phyloP scores from a whole-genome alignment of 2,113 vertebrate genomes.

The Candoia aspera region DNA sequence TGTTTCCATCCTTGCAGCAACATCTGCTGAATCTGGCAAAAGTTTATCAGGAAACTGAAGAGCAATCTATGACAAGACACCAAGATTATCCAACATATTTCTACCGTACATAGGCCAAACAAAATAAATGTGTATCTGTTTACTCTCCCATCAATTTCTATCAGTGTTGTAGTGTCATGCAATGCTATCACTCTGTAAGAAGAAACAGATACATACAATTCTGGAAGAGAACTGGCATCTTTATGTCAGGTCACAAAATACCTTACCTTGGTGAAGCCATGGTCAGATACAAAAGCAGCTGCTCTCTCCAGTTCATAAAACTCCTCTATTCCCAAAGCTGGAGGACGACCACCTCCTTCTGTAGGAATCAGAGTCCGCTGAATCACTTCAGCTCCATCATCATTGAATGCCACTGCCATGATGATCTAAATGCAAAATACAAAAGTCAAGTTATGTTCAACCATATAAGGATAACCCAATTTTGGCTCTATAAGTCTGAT shows the following conservation, averaged over 20 bases:
- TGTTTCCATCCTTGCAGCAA: slow-evolving; percentile 80
- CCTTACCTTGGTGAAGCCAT: slow-evolving; percentile 64
- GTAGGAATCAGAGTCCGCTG: slow-evolving; percentile 49
- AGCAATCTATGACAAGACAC: slow-evolving; percentile 78
- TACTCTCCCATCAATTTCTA: not conserved
- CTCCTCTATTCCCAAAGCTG: slow-evolving; percentile 44
- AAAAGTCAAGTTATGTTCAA: not conserved
- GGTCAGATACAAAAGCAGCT: slow-evolving; percentile 50
- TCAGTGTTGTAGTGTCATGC: not conserved
- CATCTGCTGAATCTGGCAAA: slow-evolving; percentile 76
- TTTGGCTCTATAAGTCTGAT: not conserved
- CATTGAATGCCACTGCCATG: slow-evolving; percentile 76
- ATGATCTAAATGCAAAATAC: slow-evolving; percentile 1
- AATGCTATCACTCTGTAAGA: not conserved
- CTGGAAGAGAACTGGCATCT: not conserved
- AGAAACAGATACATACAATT: not conserved
- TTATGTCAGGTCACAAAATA: not conserved
- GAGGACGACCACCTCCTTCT: not conserved
- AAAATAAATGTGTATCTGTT: not conserved
- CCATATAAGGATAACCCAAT: not conserved
- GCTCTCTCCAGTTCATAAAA: slow-evolving; percentile 74
- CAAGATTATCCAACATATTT: not conserved
- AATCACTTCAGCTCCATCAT: slow-evolving; percentile 66
- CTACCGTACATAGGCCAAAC: not conserved
- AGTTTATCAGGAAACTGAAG: slow-evolving; percentile 94